phyloP scores from a whole-genome alignment of 92 coral and sea anemone genomes.

The Virgularia gustaviana region DNA sequence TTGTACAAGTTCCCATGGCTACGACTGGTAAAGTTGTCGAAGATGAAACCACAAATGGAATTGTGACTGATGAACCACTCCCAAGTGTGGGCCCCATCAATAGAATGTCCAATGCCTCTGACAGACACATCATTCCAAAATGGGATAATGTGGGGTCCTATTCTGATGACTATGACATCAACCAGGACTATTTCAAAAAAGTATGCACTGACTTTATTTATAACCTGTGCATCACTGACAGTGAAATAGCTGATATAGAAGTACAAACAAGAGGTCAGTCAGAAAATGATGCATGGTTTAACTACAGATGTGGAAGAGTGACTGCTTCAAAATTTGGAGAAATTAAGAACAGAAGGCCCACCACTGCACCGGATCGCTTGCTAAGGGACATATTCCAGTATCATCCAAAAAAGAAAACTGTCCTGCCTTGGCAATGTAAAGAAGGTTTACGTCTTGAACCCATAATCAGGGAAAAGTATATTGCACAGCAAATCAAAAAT shows the following conservation, averaged over 20 bases:
- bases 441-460: neutral
- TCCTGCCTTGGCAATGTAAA: too few relatives aligned
- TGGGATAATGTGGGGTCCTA: constrained; percentile 6
- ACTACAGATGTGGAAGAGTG: constrained; percentile 47
- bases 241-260: constrained; percentile 34
- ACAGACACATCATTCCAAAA: constrained; percentile 12
- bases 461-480: neutral
- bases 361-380: constrained; percentile 47
- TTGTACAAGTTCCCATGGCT: constrained; percentile 12
- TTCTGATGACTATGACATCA: constrained; percentile 40
- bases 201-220: constrained; percentile 33
- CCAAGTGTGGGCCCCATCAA: too few relatives aligned
- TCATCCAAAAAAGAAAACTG: neutral
- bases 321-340: constrained; percentile 62
- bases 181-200: constrained; percentile 18
- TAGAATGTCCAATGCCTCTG: too few relatives aligned
- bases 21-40: constrained; percentile 20
- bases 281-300: constrained; percentile 38
- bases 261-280: constrained; percentile 44
- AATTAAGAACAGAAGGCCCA: constrained; percentile 47
- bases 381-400: constrained; percentile 43
- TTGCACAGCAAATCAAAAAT: neutral
- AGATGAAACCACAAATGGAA: too few relatives aligned
- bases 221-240: neutral
- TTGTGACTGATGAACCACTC: too few relatives aligned